Base-by-base conservation (phyloP, 2,888 invertebrate genomes). In the Brachyptera putata region DNA sequence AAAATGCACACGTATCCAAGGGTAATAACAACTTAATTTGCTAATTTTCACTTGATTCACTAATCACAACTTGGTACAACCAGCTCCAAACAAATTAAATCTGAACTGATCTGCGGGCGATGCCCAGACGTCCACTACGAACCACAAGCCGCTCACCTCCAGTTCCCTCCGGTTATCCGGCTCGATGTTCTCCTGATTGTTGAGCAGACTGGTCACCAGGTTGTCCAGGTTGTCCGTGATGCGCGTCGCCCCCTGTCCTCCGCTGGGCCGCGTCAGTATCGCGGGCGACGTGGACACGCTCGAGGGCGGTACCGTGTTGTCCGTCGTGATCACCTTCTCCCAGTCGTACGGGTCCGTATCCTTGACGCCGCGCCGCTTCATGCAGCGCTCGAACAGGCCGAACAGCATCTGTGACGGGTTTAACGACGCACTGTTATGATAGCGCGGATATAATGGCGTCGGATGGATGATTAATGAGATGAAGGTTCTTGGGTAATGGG, bases 341-440 rank as follows among this genome's bases (percentile, higher is more conserved):
- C 97, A 97, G 73, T 97, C 97, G 73, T 89, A 97, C 1, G 93
- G 92, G 77, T 97, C 97, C 0, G 85, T 80, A 65, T 94, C 90
- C 67, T 90, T 85, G 9, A 97, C 92, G 22, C 93, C 93, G 14
- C 95, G 83, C 0, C 95, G 81, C 73, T 94, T 92, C 87, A 96
- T 95, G 77, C 96, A 95, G 24, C 95, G 79, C 74, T 95, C 95
- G 69, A 95, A 87, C 58, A 95, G 76, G 4, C 89, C 84, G 55
- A 87, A 86, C 68, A 98, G 79, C 89, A 95, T 91, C 76, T 84
- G 66, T 1, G 71, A 70, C 46, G 61, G 53, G n/a, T n/a, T n/a
- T n/a, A n/a, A 24, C n/a, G n/a, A n/a, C n/a, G 3, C 5, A 13
- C n/a, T n/a, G n/a, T n/a, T n/a, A n/a, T n/a, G n/a, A n/a, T n/a